Evolutionary conservation across 2,113 vertebrate species (phyloP).

Genomic region (Ptychochromis oligacanthus): DNA sequence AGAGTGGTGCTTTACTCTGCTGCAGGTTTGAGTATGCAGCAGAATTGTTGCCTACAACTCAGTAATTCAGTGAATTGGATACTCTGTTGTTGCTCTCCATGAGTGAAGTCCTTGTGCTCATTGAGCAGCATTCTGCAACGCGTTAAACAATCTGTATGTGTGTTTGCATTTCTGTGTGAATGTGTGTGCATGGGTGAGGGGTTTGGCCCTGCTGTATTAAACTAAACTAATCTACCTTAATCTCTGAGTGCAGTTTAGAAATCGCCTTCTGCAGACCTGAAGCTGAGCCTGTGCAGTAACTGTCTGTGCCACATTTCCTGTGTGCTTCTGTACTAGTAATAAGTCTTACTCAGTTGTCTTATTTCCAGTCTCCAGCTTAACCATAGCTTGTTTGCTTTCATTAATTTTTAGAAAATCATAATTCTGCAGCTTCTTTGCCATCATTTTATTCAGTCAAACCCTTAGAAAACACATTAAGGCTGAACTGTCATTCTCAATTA

Average conservation of each 20-base stretch:
- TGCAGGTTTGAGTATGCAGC: neutral
- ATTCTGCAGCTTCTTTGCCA: neutral
- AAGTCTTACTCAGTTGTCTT: neutral
- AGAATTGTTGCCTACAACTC: neutral
- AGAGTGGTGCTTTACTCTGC: neutral
- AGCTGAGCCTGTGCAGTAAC: neutral
- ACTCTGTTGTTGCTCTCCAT: neutral
- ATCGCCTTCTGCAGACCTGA: neutral
- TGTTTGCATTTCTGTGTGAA: neutral
- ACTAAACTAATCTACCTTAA: neutral
- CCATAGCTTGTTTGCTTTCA: neutral
- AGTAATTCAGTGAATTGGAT: neutral
- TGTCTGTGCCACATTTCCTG: neutral
- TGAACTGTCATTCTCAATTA: neutral
- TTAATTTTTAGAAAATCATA: neutral
- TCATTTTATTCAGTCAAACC: neutral
- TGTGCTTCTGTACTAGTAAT: neutral
- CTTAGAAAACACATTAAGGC: neutral
- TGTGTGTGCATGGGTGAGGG: neutral
- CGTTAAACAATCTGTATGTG: neutral
- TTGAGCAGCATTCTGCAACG: neutral
- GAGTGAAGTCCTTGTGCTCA: neutral
- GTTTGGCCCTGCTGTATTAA: neutral
- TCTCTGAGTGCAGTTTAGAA: neutral
- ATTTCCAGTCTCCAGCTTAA: neutral